These are phyloP conservation scores for Zoanthus gigantus DNA, from an alignment of 92 coral and sea anemone genomes.

Conservation along the genomic window DNA sequence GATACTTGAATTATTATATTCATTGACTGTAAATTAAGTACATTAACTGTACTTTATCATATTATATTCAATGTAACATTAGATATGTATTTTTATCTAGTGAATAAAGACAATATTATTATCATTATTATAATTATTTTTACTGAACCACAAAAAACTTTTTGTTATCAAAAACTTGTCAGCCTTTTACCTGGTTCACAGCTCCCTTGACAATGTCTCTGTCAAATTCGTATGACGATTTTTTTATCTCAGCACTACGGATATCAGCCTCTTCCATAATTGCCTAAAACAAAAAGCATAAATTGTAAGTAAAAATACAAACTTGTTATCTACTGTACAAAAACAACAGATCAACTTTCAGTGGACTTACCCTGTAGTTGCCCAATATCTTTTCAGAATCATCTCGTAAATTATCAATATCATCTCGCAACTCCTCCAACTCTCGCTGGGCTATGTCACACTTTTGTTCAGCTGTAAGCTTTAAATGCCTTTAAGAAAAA, in stretches of 20 bases:
- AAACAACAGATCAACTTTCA: no score
- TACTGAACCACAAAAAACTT: background rate
- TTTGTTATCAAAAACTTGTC: background rate
- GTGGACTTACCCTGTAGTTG: slow-evolving; percentile 81
- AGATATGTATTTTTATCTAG: no score
- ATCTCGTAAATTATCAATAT: slow-evolving; percentile 91
- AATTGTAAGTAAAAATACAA: background rate
- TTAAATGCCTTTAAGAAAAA: slow-evolving; percentile 77
- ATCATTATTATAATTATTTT: no score
- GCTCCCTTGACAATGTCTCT: slow-evolving; percentile 98
- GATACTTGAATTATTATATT: no score
- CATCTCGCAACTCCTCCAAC: slow-evolving; percentile 96
- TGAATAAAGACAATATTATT: no score
- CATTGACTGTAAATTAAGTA: no score
- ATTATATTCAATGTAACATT: no score
- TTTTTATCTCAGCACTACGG: slow-evolving; percentile 94
- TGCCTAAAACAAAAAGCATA: slow-evolving; percentile 65
- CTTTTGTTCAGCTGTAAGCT: slow-evolving; percentile 95
- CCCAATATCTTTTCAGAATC: slow-evolving; percentile 97
- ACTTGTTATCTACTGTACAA: background rate
- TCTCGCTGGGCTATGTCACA: slow-evolving; percentile 99
- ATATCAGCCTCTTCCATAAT: slow-evolving; percentile 99
- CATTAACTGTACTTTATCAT: no score
- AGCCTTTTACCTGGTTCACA: slow-evolving; percentile 79
- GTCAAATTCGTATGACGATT: slow-evolving; percentile 94